phyloP scores from a whole-genome alignment of 30 jellyfish, hydroid and myxozoan genomes.

The Aurelia coerulea region DNA sequence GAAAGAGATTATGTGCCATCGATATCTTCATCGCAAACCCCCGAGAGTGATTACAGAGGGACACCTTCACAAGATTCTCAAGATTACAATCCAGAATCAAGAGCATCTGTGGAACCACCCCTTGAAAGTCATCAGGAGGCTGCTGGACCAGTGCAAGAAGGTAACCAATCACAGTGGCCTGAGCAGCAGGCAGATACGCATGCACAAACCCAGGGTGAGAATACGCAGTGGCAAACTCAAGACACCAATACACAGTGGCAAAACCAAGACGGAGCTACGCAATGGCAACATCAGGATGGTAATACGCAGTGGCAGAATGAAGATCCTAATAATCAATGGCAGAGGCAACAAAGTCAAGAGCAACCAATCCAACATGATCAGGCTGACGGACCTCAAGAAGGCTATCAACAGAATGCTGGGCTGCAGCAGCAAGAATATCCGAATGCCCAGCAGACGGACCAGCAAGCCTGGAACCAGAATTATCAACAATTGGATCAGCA shows the following conservation, averaged over 20 bases:
- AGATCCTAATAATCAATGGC: conserved; percentile 4
- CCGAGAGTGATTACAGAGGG: conserved; percentile 9
- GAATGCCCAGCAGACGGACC: neutral
- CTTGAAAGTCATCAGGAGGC: conserved; percentile 14
- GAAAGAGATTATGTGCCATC: too few species aligned
- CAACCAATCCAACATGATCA: neutral
- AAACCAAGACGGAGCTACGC: neutral
- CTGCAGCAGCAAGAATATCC: neutral
- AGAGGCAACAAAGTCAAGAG: neutral
- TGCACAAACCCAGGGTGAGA: neutral
- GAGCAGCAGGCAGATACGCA: conserved; percentile 3
- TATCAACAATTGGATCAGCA: neutral
- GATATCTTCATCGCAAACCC: conserved; percentile 24
- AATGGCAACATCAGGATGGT: neutral
- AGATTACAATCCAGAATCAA: conserved; percentile 4
- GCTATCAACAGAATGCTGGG: neutral
- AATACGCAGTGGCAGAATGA: conserved; percentile 16
- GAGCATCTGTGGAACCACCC: neutral
- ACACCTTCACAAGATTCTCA: conserved; percentile 51
- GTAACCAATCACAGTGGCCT: neutral
- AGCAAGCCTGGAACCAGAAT: conserved; percentile 3
- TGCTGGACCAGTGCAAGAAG: neutral
- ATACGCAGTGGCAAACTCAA: neutral
- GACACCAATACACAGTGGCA: neutral
- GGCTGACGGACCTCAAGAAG: neutral